These are phyloP conservation scores for Fukomys damarensis DNA, from an alignment of 2,113 vertebrate genomes.

Conservation along the genomic window DNA sequence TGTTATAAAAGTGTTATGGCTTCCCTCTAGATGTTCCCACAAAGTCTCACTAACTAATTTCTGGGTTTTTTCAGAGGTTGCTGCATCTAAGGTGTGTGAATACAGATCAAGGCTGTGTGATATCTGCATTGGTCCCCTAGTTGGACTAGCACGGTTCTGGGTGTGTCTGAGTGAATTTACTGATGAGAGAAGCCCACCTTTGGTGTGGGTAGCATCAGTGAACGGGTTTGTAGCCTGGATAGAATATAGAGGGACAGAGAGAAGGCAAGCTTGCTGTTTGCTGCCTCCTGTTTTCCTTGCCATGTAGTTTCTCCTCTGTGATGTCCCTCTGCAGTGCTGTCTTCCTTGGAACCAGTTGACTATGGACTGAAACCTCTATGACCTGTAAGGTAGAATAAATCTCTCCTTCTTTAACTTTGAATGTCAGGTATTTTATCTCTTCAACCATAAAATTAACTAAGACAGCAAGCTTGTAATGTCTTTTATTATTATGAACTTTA, in stretches of 20 bases:
- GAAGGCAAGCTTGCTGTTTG: not conserved
- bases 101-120: not conserved
- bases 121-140: not conserved
- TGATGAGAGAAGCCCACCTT: not conserved
- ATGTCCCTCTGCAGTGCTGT: not conserved
- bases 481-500: not conserved
- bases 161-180: not conserved
- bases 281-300: not conserved
- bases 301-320: not conserved
- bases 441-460: not conserved
- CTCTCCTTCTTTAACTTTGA: not conserved
- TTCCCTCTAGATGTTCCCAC: not conserved
- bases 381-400: not conserved
- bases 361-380: not conserved
- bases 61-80: not conserved
- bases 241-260: not conserved
- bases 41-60: not conserved
- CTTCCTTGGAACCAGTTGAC: not conserved
- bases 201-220: not conserved
- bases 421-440: not conserved
- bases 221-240: not conserved
- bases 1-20: not conserved
- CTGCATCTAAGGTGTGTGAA: not conserved
- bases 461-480: not conserved
- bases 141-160: not conserved